phyloP scores from a whole-genome alignment of 2,113 vertebrate species.

The Echinops telfairi region DNA sequence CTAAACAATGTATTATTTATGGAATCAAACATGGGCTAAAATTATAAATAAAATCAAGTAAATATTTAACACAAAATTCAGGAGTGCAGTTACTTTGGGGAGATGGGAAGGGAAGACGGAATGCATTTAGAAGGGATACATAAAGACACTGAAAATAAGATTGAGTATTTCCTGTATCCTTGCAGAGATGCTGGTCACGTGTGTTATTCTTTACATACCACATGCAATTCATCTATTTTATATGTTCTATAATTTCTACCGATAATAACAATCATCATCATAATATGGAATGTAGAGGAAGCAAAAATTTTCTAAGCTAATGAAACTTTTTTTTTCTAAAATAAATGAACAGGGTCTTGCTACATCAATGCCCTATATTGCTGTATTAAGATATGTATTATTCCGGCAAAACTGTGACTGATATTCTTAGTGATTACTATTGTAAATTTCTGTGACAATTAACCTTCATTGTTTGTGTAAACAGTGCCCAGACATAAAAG shows the following conservation, averaged over 20 bases:
- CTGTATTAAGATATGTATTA: too few relatives aligned
- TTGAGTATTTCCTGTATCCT: neutral
- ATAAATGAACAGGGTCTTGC: too few relatives aligned
- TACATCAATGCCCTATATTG: too few relatives aligned
- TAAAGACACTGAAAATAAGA: neutral
- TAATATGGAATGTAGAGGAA: neutral
- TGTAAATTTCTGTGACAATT: too few relatives aligned
- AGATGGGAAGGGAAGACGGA: neutral
- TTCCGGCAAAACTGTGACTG: too few relatives aligned
- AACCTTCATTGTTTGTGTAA: too few relatives aligned
- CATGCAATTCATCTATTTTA: neutral
- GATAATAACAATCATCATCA: too few relatives aligned
- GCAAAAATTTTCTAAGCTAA: neutral
- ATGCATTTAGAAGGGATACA: neutral
- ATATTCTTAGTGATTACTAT: too few relatives aligned
- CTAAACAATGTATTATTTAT: neutral
- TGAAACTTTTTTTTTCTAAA: neutral
- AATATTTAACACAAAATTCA: neutral
- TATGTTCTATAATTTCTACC: neutral
- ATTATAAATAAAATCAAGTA: neutral
- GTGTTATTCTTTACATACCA: conserved; percentile 36
- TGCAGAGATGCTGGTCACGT: neutral
- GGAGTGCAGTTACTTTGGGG: neutral
- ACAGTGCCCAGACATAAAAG: too few relatives aligned
- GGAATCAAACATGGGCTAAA: neutral